These are phyloP conservation scores for Grammomys dolichurus DNA, from an alignment of 2,113 vertebrate genomes.

Conservation along the genomic window DNA sequence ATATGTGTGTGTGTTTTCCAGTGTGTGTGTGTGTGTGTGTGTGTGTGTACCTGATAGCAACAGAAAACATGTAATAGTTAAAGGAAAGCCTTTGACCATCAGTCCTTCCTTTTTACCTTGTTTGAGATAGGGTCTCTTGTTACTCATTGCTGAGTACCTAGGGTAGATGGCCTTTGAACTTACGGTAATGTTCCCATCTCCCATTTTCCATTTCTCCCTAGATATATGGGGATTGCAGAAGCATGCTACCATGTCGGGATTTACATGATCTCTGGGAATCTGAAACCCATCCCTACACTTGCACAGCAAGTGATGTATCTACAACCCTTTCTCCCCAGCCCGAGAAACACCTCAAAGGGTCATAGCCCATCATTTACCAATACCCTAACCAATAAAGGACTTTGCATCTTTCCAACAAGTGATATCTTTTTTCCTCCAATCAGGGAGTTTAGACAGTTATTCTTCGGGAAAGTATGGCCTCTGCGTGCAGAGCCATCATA, in stretches of 20 bases:
- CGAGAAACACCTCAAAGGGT: neutral
- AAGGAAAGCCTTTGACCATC: neutral
- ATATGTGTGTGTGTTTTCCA: too few species aligned
- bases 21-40: too few species aligned
- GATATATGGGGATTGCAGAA: neutral
- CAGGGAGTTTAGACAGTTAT: conserved; percentile 57
- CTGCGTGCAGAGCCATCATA: conserved; percentile 63
- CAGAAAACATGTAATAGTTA: neutral
- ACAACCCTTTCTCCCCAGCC: neutral
- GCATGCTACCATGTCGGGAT: too few species aligned
- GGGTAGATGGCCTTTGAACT: too few species aligned
- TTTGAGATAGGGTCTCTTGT: too few species aligned
- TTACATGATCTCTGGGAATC: neutral
- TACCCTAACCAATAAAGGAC: neutral
- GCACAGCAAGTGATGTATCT: too few species aligned
- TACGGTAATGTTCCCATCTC: neutral
- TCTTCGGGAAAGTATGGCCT: conserved; percentile 59
- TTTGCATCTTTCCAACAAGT: neutral
- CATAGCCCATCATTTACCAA: neutral
- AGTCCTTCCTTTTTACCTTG: too few species aligned
- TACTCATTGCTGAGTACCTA: neutral
- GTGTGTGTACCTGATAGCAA: neutral
- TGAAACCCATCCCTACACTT: too few species aligned
- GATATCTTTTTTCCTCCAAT: conserved; percentile 28
- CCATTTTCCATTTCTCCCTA: too few species aligned